phyloP scores from a whole-genome alignment of 2,888 invertebrate genomes.

The Eurytoma californica region DNA sequence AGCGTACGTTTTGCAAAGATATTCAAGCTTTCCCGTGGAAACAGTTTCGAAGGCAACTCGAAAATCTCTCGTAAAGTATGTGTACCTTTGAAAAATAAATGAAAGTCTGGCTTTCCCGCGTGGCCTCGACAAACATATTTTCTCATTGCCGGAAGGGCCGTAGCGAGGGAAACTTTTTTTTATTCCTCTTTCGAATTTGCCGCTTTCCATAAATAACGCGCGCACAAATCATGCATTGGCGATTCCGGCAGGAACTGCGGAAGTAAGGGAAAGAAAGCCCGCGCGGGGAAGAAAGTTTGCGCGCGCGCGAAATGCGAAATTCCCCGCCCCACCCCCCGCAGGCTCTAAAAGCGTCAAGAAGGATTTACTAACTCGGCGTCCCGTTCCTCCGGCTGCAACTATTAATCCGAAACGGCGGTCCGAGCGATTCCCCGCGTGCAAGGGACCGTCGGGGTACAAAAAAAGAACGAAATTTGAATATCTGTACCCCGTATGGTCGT shows the following conservation, averaged over 20 bases:
- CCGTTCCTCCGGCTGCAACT: too few species aligned
- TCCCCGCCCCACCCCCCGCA: constrained; percentile 59
- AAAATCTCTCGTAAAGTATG: too few species aligned
- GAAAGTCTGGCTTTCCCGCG: too few species aligned
- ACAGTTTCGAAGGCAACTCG: too few species aligned
- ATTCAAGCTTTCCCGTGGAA: too few species aligned
- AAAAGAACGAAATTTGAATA: background rate
- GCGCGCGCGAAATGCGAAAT: constrained; percentile 48
- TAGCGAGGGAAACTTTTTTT: too few species aligned
- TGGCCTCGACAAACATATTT: too few species aligned
- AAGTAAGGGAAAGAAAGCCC: background rate
- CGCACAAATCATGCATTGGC: constrained; percentile 20
- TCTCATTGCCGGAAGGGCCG: too few species aligned
- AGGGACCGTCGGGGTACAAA: background rate
- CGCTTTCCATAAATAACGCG: constrained; percentile 23
- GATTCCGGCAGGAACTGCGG: background rate
- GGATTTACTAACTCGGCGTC: constrained; percentile 6
- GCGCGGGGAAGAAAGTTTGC: background rate
- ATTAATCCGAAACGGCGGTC: too few species aligned
- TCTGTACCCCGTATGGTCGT: background rate
- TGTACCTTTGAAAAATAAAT: too few species aligned
- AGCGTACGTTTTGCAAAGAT: too few species aligned
- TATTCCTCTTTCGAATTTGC: background rate
- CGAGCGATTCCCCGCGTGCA: too few species aligned
- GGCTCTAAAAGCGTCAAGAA: constrained; percentile 30